These are phyloP conservation scores for Actenoides hombroni DNA, from an alignment of 2,113 vertebrate species.

Conservation along the genomic window DNA sequence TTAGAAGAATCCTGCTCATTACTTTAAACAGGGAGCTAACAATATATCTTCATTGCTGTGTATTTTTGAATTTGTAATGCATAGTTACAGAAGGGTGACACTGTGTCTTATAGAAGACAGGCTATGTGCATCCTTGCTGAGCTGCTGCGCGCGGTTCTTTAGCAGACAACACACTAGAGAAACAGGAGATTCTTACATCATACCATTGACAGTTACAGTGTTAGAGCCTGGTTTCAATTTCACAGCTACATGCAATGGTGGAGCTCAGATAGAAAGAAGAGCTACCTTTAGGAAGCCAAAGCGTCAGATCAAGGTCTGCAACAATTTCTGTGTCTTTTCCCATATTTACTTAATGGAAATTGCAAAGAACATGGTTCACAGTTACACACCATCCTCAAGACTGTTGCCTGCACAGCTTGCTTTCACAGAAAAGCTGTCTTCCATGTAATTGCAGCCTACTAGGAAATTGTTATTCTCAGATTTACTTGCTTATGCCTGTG, in stretches of 20 bases:
- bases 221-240: neutral
- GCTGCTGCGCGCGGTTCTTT: neutral
- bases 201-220: neutral
- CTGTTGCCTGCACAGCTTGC: constrained; percentile 10
- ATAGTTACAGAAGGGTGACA: neutral
- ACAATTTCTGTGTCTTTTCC: neutral
- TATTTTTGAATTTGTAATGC: neutral
- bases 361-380: neutral
- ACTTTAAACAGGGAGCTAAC: neutral
- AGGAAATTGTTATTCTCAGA: neutral
- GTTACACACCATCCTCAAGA: neutral
- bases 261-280: neutral
- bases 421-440: constrained; percentile 20
- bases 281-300: neutral
- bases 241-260: neutral
- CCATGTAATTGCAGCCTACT: neutral
- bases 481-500: neutral
- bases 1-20: neutral
- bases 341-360: neutral
- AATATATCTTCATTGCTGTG: neutral
- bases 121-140: neutral
- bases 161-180: neutral
- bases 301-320: neutral
- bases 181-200: neutral
- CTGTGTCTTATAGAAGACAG: neutral